Evolutionary conservation across 1,140 invertebrate species (phyloP).

Genomic region (Scaptomyza graminum): DNA sequence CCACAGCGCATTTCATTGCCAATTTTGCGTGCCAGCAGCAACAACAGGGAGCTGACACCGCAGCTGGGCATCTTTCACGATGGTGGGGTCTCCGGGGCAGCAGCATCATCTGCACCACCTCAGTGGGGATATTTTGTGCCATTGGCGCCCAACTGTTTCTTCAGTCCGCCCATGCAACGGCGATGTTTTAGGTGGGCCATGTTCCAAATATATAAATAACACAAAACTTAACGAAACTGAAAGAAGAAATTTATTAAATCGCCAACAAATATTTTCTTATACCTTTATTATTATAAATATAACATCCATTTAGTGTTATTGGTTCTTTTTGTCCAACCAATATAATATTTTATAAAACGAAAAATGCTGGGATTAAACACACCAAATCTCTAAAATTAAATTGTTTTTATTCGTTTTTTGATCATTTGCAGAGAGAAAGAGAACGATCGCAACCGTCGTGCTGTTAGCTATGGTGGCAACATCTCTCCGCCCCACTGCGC

Average conservation of each 20-base stretch:
- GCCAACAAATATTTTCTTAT: too few relatives aligned
- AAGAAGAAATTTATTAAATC: not conserved
- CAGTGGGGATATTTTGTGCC: constrained; percentile 82
- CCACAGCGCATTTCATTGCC: constrained; percentile 65
- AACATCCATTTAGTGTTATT: too few relatives aligned
- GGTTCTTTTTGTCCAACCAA: too few relatives aligned
- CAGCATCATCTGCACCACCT: constrained; percentile 31
- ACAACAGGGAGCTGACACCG: constrained; percentile 62
- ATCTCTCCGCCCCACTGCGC: constrained; percentile 56
- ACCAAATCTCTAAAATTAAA: too few relatives aligned
- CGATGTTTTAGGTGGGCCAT: constrained; percentile 62
- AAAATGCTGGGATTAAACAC: too few relatives aligned
- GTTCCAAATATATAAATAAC: not conserved
- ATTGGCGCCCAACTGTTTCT: constrained; percentile 67
- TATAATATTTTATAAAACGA: too few relatives aligned
- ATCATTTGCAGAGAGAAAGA: constrained; percentile 74
- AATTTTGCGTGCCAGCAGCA: constrained; percentile 42
- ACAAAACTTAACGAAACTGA: not conserved
- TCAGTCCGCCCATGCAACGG: constrained; percentile 75
- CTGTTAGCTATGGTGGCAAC: constrained; percentile 71
- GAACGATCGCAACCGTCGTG: constrained; percentile 80
- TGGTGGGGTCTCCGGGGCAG: constrained; percentile 38
- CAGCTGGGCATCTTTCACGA: constrained; percentile 72
- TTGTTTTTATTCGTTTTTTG: too few relatives aligned
- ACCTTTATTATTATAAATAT: too few relatives aligned